Evolutionary conservation across 2,888 invertebrate genomes (phyloP).

Genomic region (Theodoxus fluviatilis): DNA sequence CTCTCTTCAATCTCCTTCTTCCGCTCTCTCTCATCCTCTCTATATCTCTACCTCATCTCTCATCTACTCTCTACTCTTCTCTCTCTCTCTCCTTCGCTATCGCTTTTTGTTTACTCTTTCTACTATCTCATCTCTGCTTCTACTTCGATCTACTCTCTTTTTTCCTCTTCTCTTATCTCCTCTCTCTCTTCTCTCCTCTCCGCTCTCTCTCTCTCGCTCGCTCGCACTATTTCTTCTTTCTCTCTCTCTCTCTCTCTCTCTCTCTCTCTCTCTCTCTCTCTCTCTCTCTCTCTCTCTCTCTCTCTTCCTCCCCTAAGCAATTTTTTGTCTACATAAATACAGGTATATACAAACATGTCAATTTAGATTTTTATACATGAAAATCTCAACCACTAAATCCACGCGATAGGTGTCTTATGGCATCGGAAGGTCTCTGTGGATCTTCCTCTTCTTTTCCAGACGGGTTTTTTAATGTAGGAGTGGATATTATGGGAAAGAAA

Average conservation of each 20-base stretch:
- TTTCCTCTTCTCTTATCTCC: neutral
- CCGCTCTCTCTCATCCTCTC: neutral
- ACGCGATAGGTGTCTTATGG: no score
- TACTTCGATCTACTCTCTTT: neutral
- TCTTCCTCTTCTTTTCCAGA: no score
- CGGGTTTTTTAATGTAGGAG: no score
- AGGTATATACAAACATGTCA: no score
- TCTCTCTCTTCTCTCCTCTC: neutral
- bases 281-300: conserved; percentile 8
- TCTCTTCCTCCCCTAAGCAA: neutral
- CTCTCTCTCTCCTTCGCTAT: conserved; percentile 4
- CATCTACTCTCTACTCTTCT: neutral
- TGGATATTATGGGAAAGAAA: no score
- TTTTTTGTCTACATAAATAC: no score
- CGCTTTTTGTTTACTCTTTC: conserved; percentile 1
- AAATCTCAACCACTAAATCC: no score
- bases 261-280: conserved; percentile 7
- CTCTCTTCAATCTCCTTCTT: neutral
- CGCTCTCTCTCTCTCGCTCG: neutral
- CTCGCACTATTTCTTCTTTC: neutral
- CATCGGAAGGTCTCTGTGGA: no score
- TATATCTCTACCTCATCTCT: neutral
- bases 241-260: neutral
- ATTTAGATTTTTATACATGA: no score
- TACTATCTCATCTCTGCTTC: neutral